Percentiles rank a stretch among this genome's conserved stretches.
Evolutionary conservation across 2,113 vertebrate species (phyloP).

Genomic region (Setophaga kirtlandii): DNA sequence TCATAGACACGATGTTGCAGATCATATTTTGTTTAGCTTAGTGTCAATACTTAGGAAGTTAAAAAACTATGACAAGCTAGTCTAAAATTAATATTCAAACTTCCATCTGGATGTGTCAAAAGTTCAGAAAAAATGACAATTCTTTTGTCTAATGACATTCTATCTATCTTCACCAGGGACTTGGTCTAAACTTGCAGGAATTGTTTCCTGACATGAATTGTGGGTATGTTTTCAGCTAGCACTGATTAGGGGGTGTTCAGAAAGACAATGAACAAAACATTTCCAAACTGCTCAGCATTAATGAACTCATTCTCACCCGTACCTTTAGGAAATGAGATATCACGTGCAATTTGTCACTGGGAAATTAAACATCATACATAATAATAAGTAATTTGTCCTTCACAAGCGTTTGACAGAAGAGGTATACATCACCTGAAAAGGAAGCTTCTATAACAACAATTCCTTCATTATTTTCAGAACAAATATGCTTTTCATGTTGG

Average conservation of each 20-base stretch:
- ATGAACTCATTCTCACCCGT: neutral
- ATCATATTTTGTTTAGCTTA: neutral
- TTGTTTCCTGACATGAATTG: neutral
- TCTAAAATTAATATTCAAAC: neutral
- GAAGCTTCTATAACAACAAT: neutral
- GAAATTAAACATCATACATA: neutral
- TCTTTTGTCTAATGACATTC: neutral
- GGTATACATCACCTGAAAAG: neutral
- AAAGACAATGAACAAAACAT: neutral
- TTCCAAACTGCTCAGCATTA: neutral
- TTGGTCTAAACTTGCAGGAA: neutral
- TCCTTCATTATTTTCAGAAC: neutral
- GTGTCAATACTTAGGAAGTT: neutral
- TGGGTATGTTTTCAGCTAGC: neutral
- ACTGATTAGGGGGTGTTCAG: neutral
- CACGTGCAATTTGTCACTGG: neutral
- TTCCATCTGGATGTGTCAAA: neutral
- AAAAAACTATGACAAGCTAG: neutral
- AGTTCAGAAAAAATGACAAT: neutral
- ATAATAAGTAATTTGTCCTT: neutral
- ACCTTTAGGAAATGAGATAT: neutral
- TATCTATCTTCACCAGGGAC: neutral
- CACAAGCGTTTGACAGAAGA: neutral
- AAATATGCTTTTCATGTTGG: neutral
- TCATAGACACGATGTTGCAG: neutral